These are phyloP conservation scores for Terrapene triunguis DNA, from an alignment of 2,113 vertebrate genomes.

Conservation along the genomic window DNA sequence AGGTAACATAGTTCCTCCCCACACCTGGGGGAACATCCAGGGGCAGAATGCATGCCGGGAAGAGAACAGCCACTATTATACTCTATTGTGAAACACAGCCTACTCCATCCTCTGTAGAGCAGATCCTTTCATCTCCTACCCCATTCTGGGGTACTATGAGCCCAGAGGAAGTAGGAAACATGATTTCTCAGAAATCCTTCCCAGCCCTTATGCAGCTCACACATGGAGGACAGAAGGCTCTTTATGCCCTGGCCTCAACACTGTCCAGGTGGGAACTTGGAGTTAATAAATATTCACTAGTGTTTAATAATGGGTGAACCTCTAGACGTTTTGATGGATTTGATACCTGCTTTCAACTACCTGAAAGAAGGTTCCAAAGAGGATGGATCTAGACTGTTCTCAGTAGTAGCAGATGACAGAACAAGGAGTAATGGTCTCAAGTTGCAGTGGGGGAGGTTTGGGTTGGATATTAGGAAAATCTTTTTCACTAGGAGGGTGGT, in stretches of 20 bases:
- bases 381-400: too few relatives aligned
- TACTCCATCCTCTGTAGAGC: not conserved
- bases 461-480: too few relatives aligned
- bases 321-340: not conserved
- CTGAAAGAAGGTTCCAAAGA: too few relatives aligned
- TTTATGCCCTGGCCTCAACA: not conserved
- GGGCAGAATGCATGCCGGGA: not conserved
- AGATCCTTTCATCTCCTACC: not conserved
- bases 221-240: accelerated
- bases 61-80: not conserved
- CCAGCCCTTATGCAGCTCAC: not conserved
- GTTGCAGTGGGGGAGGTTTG: too few relatives aligned
- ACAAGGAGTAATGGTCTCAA: too few relatives aligned
- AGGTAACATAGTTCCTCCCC: not conserved
- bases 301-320: accelerated
- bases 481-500: too few relatives aligned
- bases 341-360: too few relatives aligned
- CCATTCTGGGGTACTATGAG: not conserved
- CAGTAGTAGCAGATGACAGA: too few relatives aligned
- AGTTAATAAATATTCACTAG: not conserved
- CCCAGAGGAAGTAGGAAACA: accelerated
- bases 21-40: not conserved
- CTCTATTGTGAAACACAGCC: accelerated
- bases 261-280: not conserved
- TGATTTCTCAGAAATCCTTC: accelerated